Base-by-base conservation (phyloP, 1,140 invertebrate species). In the Drosophila subpulchrella region DNA sequence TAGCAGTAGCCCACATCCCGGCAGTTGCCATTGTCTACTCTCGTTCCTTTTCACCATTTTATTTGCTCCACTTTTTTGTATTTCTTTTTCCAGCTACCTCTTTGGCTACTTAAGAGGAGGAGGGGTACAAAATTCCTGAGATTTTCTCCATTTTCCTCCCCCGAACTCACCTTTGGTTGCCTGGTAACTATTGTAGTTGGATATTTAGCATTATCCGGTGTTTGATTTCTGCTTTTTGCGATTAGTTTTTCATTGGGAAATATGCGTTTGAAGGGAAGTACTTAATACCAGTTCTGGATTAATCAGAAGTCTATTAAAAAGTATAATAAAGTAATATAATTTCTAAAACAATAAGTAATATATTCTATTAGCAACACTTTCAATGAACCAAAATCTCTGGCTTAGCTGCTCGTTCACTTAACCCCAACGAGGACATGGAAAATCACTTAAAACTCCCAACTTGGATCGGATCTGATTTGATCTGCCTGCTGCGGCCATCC, bases 401-500 rank as follows among this genome's bases (percentile, higher is more conserved):
- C 15, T 32, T 10, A 48, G 8, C 50, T 53, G 15, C 32, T 53
- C 13, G 46, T 50, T 51, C 5, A 34, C n/a, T 15, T 55, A 11
- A 11, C 38, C 54, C 24, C 7, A 13, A 30, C 24, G 13, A 10
- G 13, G 38, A 60, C 60, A 60, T 80, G 48, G 57, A 62, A 80
- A 80, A 80, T 80, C 77, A 80, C 77, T 80, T 75, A 80, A 42
- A 63, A 34, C 12, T 8, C 3, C 27, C n/a, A n/a, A 30, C 51
- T 61, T 63, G 17, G 38, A 77, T 76, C 73, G 63, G 73, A 78
- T 78, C 79, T 68, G 79, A 82, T 81, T 77, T 63, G 79, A 82
- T 81, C 75, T 81, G 73, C n/a, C 38, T 6, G 7, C 38, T 58
- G 53, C 36, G 36, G 24, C 51, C 46, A 17, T 34, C 34, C 41